Evolutionary conservation across 1,140 invertebrate species (phyloP), one percentile per base, ranked within the genome.

Genomic region (Chlorops oryzae): DNA sequence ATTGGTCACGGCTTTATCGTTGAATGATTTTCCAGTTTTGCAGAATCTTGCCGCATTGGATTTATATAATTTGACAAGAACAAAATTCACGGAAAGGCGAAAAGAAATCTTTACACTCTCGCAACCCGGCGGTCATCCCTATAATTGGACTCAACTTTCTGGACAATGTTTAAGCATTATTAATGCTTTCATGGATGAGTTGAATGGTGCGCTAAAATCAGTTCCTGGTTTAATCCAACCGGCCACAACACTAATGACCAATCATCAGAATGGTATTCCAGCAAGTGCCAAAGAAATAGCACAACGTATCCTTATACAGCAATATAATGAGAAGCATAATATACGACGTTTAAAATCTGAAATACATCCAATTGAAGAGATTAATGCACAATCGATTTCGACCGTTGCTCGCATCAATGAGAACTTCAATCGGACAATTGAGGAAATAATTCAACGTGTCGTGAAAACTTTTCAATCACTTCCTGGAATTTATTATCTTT

Each of bases 141-240:
- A 84, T 52, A 87, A 85, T 55, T 90, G 87, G 87, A 88, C 85
- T 57, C 76, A 76, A 47, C 62, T 89, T 4, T 72, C 83, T 10
- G 75, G 80, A 54, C 78, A 77, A 56, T 80, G 80, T 62, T 58
- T 85, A 3, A 63, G 60, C 25, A 64, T 81, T 0, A 73, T 88
- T 2, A 80, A 78, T 47, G 73, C 76, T 40, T 88, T 84, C 59
- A 78, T 77, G 0, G 74, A 76, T 2, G 75, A 82, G 35, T 59
- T 88, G 2, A 79, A n/a, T n/a, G n/a, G n/a, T n/a, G n/a, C n/a
- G n/a, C n/a, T 49, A 52, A 20, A 47, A 56, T 38, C 20, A 5
- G 27, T 23, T 9, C 6, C 22, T 10, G 10, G 22, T n/a, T n/a
- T n/a, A n/a, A n/a, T n/a, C n/a, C n/a, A n/a, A n/a, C n/a, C n/a